phyloP scores from a whole-genome alignment of 2,888 invertebrate genomes.

The Drosophila falleni region DNA sequence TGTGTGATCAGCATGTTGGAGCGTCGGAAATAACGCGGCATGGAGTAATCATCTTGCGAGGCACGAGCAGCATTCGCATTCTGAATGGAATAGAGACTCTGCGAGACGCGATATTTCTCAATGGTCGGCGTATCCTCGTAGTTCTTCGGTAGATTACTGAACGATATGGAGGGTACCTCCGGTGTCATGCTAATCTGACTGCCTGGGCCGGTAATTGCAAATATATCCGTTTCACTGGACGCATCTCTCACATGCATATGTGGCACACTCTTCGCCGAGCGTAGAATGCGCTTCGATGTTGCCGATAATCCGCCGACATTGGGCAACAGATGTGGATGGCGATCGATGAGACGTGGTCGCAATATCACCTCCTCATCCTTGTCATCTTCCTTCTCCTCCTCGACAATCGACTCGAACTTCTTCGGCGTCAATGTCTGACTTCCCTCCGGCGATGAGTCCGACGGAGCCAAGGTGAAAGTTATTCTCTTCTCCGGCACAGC shows the following conservation, averaged over 20 bases:
- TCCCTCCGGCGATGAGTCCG: constrained; percentile 83
- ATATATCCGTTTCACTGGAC: constrained; percentile 85
- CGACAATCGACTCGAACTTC: constrained; percentile 82
- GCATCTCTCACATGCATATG: constrained; percentile 82
- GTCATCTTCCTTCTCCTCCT: constrained; percentile 76
- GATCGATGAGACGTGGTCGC: constrained; percentile 81
- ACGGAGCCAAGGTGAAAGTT: constrained; percentile 80
- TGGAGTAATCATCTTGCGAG: constrained; percentile 87
- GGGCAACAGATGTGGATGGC: constrained; percentile 77
- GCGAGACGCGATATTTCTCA: constrained; percentile 85
- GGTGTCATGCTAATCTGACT: constrained; percentile 85
- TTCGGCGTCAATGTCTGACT: constrained; percentile 79
- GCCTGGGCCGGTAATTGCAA: constrained; percentile 83
- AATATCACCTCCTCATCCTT: constrained; percentile 81
- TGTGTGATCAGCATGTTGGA: constrained; percentile 83
- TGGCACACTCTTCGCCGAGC: constrained; percentile 84
- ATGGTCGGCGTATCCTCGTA: constrained; percentile 85
- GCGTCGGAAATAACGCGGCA: constrained; percentile 88
- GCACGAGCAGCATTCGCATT: constrained; percentile 86
- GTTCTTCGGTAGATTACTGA: constrained; percentile 84
- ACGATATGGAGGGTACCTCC: constrained; percentile 86
- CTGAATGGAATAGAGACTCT: constrained; percentile 86
- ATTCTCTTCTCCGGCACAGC: constrained; percentile 78
- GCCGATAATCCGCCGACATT: constrained; percentile 28
- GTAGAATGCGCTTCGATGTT: constrained; percentile 75